Evolutionary conservation across 2,888 invertebrate genomes (phyloP).

Genomic region (Torymus tubicola): DNA sequence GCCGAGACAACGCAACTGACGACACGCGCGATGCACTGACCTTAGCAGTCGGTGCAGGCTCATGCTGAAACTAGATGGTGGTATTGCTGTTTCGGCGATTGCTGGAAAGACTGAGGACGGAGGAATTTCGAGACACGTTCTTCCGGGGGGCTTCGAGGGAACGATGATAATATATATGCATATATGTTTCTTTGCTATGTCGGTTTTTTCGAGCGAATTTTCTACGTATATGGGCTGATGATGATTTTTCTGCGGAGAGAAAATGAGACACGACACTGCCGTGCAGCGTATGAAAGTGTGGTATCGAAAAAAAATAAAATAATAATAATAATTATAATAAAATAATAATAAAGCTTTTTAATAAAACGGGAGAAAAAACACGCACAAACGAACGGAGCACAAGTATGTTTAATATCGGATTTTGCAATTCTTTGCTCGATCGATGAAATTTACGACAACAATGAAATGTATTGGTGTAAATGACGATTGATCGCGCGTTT

Average conservation of each 20-base stretch:
- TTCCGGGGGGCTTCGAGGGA: not conserved
- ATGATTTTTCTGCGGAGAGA: not conserved
- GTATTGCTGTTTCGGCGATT: slow-evolving; percentile 72
- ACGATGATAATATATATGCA: not conserved
- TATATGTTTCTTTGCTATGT: not conserved
- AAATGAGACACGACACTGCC: slow-evolving; percentile 9
- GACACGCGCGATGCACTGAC: slow-evolving; percentile 77
- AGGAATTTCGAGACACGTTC: not conserved
- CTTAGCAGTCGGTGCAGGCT: slow-evolving; percentile 73
- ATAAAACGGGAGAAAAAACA: not conserved
- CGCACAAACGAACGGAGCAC: slow-evolving; percentile 27
- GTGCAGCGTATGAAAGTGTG: slow-evolving; percentile 2
- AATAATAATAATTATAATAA: too few species aligned
- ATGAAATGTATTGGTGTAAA: not conserved
- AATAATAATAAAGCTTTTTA: not conserved
- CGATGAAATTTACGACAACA: not conserved
- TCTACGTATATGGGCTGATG: slow-evolving; percentile 9
- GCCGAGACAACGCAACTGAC: slow-evolving; percentile 92
- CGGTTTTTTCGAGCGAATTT: slow-evolving; percentile 2
- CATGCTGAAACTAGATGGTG: slow-evolving; percentile 71
- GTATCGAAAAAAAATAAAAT: not conserved
- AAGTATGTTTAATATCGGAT: not conserved
- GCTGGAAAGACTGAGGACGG: slow-evolving; percentile 70
- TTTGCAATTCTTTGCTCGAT: slow-evolving; percentile 7
- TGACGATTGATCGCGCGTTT: not conserved